Percentiles rank a stretch among this genome's conserved stretches.
Conservation (phyloP, 2,888 invertebrate genomes). For the Athalia circularis region DNA sequence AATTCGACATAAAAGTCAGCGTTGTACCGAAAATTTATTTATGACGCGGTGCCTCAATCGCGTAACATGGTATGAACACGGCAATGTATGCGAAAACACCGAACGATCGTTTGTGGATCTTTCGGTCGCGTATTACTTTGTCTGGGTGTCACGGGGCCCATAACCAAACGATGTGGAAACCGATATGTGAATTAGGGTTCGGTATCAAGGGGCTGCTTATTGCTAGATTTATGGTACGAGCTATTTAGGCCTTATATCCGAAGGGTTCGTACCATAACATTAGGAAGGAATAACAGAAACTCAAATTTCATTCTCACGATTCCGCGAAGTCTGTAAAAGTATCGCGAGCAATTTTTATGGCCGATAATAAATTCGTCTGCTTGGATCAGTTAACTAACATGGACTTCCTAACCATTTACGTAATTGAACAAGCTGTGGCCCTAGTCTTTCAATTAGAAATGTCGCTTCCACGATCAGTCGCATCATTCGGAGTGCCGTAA, state of each 20-base stretch:
- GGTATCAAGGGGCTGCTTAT: conserved; percentile 50
- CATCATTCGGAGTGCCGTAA: conserved; percentile 58
- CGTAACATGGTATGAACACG: conserved; percentile 13
- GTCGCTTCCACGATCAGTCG: background rate
- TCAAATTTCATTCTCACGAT: background rate
- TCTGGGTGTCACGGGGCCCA: conserved; percentile 42
- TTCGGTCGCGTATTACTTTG: conserved; percentile 36
- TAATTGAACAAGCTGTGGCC: background rate
- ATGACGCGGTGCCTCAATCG: conserved; percentile 13
- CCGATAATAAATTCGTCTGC: background rate
- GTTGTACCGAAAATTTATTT: conserved; percentile 29
- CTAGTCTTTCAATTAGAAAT: background rate
- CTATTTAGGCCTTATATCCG: conserved; percentile 47
- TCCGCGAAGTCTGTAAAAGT: background rate
- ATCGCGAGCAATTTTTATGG: conserved; percentile 2
- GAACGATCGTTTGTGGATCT: conserved; percentile 43
- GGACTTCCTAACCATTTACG: background rate
- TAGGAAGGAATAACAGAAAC: conserved; percentile 15
- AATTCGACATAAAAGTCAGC: background rate
- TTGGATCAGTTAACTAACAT: background rate
- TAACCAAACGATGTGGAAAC: conserved; percentile 43
- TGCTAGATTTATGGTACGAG: conserved; percentile 52
- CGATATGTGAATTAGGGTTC: conserved; percentile 51
- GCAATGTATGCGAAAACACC: conserved; percentile 24
- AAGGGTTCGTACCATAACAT: background rate